These are phyloP conservation scores for Apteryx owenii DNA, from an alignment of 2,113 vertebrate genomes.

Conservation along the genomic window DNA sequence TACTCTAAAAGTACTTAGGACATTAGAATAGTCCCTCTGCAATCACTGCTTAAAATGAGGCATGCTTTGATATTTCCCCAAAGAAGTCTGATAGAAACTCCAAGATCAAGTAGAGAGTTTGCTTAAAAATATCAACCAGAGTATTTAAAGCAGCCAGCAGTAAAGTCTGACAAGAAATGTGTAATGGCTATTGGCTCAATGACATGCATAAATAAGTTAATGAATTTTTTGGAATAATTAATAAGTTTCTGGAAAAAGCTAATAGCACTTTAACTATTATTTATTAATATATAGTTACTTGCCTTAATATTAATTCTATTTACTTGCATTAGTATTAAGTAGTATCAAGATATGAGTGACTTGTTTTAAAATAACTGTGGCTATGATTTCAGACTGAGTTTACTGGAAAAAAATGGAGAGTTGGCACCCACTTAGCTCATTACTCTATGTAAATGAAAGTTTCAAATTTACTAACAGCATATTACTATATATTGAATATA, in stretches of 20 bases:
- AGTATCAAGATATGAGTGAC: not conserved
- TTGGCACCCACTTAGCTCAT: not conserved
- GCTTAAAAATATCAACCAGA: not conserved
- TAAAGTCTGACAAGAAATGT: not conserved
- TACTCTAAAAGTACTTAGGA: not conserved
- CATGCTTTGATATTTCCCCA: not conserved
- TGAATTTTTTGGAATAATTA: not conserved
- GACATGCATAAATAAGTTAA: not conserved
- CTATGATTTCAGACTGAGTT: not conserved
- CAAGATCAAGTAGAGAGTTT: not conserved
- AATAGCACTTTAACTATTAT: not conserved
- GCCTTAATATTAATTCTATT: not conserved
- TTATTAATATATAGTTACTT: not conserved
- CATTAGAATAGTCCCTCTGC: not conserved
- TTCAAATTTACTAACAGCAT: not conserved
- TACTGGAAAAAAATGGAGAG: not conserved
- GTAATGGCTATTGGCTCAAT: not conserved
- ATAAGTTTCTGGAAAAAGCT: not conserved
- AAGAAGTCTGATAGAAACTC: not conserved
- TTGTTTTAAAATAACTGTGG: not conserved
- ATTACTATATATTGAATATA: not conserved
- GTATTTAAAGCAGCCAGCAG: not conserved
- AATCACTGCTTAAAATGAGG: not conserved
- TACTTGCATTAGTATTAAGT: too few species aligned
- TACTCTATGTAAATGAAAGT: not conserved